A percentile compares a stretch with the other conserved stretches of the same genome.
These are phyloP conservation scores for Clepsis dumicolana DNA, from an alignment of 2,888 invertebrate genomes.

Conservation along the genomic window DNA sequence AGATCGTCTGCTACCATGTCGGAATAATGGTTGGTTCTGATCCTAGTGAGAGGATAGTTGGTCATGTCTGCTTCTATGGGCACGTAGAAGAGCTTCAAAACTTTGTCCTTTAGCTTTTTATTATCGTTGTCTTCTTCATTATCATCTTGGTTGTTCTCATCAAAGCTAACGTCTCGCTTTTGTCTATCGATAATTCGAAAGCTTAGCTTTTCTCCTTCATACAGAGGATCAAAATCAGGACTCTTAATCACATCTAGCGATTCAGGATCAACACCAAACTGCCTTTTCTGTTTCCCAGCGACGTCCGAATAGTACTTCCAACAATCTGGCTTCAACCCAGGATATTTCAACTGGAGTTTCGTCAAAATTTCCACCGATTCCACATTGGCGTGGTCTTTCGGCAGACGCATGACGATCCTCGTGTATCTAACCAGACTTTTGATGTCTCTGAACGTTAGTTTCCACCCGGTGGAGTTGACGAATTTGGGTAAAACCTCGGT, in stretches of 20 bases:
- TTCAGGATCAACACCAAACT: constrained; percentile 77
- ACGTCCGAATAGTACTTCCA: constrained; percentile 81
- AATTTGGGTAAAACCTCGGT: constrained; percentile 73
- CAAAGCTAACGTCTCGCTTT: constrained; percentile 68
- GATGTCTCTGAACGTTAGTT: constrained; percentile 70
- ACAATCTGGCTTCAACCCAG: constrained; percentile 70
- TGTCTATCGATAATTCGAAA: constrained; percentile 77
- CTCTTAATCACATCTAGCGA: constrained; percentile 74
- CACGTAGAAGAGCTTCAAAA: constrained; percentile 66
- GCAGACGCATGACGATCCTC: constrained; percentile 71
- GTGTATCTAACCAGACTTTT: constrained; percentile 73
- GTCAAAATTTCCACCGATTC: constrained; percentile 69
- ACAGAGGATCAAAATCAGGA: constrained; percentile 67
- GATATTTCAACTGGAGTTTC: constrained; percentile 64
- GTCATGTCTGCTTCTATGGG: constrained; percentile 66
- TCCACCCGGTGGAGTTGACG: constrained; percentile 72
- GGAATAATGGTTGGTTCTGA: constrained; percentile 73
- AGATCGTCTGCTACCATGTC: constrained; percentile 74
- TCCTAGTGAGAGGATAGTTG: constrained; percentile 64
- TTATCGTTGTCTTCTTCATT: constrained; percentile 47
- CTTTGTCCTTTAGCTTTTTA: constrained; percentile 57
- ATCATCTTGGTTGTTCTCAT: constrained; percentile 53
- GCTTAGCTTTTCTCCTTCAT: constrained; percentile 64
- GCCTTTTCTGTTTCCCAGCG: constrained; percentile 77
- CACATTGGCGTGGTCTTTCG: constrained; percentile 70